Evolutionary conservation across 1,140 invertebrate genomes (phyloP).

Genomic region (Manduca sexta): DNA sequence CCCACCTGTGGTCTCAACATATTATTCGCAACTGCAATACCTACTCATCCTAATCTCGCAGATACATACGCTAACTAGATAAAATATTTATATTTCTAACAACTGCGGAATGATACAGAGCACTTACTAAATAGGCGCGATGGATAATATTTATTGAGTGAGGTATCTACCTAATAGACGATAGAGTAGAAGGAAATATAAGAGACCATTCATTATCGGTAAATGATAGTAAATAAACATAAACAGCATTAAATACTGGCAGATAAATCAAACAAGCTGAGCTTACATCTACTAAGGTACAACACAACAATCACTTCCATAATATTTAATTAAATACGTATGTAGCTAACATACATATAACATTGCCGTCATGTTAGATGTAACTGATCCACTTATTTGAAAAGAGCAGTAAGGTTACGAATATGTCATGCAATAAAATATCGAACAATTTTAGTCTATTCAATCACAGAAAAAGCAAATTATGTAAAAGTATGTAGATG

Average conservation of each 20-base stretch:
- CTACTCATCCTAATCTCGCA: constrained; percentile 17
- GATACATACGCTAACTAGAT: too few relatives aligned
- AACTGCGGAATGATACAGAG: too few relatives aligned
- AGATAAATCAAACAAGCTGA: constrained; percentile 62
- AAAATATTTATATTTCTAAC: too few relatives aligned
- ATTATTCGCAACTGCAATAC: constrained; percentile 36
- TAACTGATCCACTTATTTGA: constrained; percentile 8
- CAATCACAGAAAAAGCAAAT: too few relatives aligned
- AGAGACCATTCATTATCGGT: background rate
- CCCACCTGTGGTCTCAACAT: constrained; percentile 59
- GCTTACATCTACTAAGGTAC: constrained; percentile 53
- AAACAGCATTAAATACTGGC: constrained; percentile 67
- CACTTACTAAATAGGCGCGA: too few relatives aligned
- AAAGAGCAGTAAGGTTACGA: constrained; percentile 10
- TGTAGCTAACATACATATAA: constrained; percentile 8
- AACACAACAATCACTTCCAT: constrained; percentile 50
- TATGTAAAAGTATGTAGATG: too few relatives aligned
- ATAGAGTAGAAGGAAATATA: too few relatives aligned
- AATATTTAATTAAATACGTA: background rate
- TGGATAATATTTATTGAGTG: too few relatives aligned
- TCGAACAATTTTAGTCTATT: too few relatives aligned
- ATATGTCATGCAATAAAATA: constrained; percentile 15
- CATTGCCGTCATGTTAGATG: constrained; percentile 8
- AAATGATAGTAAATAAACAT: constrained; percentile 36
- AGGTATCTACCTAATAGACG: too few relatives aligned